Conservation (phyloP, 2,888 invertebrate genomes). For the Heliconius charithonia region DNA sequence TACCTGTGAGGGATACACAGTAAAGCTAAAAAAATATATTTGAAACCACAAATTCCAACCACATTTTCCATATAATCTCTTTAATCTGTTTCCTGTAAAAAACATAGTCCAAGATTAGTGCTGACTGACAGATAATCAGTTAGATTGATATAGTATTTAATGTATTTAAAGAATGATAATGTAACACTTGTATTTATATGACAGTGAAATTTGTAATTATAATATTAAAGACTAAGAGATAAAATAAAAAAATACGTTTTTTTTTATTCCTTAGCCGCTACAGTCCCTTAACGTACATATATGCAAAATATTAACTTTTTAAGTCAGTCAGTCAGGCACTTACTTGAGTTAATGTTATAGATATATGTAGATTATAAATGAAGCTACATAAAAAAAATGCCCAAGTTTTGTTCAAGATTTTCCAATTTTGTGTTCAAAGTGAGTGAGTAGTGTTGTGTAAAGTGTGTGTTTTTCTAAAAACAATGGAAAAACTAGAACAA, state of each 20-base stretch:
- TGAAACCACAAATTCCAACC: not conserved
- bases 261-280: too few relatives aligned
- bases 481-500: constrained; percentile 56
- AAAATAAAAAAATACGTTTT: too few relatives aligned
- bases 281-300: too few relatives aligned
- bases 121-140: not conserved
- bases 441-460: not conserved
- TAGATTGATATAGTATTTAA: not conserved
- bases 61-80: not conserved
- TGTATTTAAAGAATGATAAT: not conserved
- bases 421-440: not conserved
- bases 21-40: not conserved
- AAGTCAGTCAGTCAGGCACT: too few relatives aligned
- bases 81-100: constrained; percentile 1
- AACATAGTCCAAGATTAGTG: not conserved
- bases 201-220: too few relatives aligned
- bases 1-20: not conserved
- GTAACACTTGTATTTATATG: not conserved
- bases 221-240: too few relatives aligned
- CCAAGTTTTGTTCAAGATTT: not conserved
- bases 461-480: not conserved
- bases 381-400: not conserved
- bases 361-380: not conserved
- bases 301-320: not conserved
- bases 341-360: not conserved